Percentiles rank a stretch among this genome's conserved stretches.
Conservation (phyloP, 1,140 invertebrate species). For the Semibalanus balanoides region DNA sequence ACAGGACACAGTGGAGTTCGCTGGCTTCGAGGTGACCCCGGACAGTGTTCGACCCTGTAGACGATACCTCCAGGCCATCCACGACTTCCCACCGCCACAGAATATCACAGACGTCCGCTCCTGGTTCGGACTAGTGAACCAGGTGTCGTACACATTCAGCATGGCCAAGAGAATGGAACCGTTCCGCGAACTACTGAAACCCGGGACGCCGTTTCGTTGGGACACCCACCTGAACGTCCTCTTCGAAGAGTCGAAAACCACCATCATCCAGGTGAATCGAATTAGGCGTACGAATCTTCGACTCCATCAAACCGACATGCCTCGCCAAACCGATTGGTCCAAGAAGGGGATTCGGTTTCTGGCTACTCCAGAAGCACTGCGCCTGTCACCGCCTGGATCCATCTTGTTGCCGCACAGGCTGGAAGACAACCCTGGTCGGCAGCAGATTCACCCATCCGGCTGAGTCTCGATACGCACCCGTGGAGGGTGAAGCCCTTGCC, state of each 20-base stretch:
- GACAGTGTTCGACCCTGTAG: neutral
- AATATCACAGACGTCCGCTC: neutral
- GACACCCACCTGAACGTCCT: neutral
- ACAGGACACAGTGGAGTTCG: neutral
- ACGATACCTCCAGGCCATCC: neutral
- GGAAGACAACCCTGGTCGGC: constrained; percentile 8
- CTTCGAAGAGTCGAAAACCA: neutral
- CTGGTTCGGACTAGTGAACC: constrained; percentile 7
- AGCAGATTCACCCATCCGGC: constrained; percentile 7
- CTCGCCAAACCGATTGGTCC: constrained; percentile 13
- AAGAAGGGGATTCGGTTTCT: constrained; percentile 8
- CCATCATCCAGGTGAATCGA: too few relatives aligned
- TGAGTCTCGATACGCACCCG: constrained; percentile 7
- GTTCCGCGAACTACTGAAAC: constrained; percentile 3
- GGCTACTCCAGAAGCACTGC: constrained; percentile 10
- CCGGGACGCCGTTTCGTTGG: neutral
- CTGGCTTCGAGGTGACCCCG: neutral
- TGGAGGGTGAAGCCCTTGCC: constrained; percentile 11
- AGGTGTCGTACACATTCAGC: constrained; percentile 3
- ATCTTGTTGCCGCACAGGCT: constrained; percentile 1
- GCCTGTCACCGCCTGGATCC: neutral
- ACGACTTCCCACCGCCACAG: neutral
- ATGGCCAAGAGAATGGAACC: constrained; percentile 1
- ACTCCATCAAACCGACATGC: constrained; percentile 6
- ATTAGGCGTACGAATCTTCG: constrained; percentile 5